Conservation (phyloP, 2,797 vertebrate genomes). For the Vultur gryphus region DNA sequence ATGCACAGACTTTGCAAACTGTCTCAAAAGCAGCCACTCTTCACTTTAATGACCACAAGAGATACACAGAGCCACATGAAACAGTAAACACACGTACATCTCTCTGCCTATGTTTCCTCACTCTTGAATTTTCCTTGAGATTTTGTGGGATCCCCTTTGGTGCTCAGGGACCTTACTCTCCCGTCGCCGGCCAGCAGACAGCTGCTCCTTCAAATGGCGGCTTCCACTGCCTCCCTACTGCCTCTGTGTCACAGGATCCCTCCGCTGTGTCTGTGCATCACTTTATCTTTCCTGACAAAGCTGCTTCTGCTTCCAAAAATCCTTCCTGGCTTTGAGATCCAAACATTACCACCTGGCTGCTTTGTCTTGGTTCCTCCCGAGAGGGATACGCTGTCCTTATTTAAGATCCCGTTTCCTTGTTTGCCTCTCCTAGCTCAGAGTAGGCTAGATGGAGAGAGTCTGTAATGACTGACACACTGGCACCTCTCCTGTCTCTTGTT, state of each 20-base stretch:
- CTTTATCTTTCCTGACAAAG: neutral
- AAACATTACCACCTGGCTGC: neutral
- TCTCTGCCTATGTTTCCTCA: neutral
- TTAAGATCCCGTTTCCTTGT: neutral
- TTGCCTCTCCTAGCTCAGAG: neutral
- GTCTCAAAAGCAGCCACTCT: neutral
- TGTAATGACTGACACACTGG: slow-evolving; percentile 44
- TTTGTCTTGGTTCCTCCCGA: neutral
- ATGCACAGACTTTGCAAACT: neutral
- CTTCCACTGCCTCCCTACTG: neutral
- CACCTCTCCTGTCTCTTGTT: slow-evolving; percentile 42
- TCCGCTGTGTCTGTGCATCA: rapidly evolving
- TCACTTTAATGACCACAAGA: neutral
- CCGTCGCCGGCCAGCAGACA: neutral
- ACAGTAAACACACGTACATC: neutral
- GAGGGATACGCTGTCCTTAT: neutral
- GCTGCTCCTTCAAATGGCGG: neutral
- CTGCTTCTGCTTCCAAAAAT: neutral
- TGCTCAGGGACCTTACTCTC: neutral
- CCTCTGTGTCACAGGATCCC: neutral
- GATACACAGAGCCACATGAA: neutral
- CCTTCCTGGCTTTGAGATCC: neutral
- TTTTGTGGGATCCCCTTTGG: neutral
- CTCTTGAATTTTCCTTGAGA: neutral
- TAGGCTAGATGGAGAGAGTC: neutral